phyloP scores from a whole-genome alignment of 2,113 vertebrate species.

The Plecturocebus donacophilus region DNA sequence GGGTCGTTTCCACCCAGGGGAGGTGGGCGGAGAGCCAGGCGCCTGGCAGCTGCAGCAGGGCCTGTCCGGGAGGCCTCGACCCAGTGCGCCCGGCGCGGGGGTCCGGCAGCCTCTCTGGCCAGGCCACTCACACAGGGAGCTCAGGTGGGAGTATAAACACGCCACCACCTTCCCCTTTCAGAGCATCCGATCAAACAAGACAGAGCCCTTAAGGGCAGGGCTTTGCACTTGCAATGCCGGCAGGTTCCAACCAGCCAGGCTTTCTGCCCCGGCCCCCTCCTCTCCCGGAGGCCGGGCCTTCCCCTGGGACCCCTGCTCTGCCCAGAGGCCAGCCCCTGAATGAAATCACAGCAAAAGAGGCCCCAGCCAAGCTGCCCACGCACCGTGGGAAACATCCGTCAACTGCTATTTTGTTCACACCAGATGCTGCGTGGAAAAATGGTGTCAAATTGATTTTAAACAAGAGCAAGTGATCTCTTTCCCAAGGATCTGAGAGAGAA shows the following conservation, averaged over 20 bases:
- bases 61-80: not conserved
- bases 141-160: not conserved
- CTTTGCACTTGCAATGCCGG: accelerated
- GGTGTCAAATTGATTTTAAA: not conserved
- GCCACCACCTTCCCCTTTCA: not conserved
- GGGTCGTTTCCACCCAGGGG: not conserved
- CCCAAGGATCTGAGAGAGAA: not conserved
- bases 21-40: not conserved
- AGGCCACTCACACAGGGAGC: not conserved
- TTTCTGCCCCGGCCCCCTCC: not conserved
- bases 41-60: not conserved
- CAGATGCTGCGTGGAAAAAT: not conserved
- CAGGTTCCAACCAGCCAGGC: not conserved
- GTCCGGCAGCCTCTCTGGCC: not conserved
- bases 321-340: too few species aligned
- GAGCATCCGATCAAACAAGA: not conserved
- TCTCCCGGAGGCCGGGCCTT: not conserved
- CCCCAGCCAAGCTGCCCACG: not conserved
- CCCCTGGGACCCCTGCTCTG: not conserved
- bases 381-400: not conserved
- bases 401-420: conserved; percentile 37
- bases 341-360: not conserved
- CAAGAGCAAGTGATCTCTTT: not conserved
- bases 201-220: not conserved
- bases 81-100: not conserved